A percentile compares a stretch with the other conserved stretches of the same genome.
These are phyloP conservation scores for Drosophila borealis DNA, from an alignment of 2,888 invertebrate species.

Conservation along the genomic window DNA sequence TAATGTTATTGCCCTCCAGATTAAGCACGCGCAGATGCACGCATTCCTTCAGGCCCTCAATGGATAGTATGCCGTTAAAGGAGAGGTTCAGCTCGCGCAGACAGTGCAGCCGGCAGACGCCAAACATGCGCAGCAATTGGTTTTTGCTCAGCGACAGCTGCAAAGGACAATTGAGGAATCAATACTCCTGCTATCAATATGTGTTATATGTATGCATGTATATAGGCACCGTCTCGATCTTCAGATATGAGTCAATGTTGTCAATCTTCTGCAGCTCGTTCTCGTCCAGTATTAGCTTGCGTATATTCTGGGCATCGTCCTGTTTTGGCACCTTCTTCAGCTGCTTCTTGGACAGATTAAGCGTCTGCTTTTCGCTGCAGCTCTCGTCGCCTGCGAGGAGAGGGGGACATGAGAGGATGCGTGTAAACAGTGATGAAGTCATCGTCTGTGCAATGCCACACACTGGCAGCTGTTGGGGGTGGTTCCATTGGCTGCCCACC, in stretches of 20 bases:
- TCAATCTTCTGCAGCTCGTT: constrained; percentile 95
- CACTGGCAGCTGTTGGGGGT: constrained; percentile 36
- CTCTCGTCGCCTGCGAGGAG: constrained; percentile 81
- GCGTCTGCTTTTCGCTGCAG: constrained; percentile 83
- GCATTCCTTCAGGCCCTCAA: constrained; percentile 95
- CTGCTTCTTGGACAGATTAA: constrained; percentile 92
- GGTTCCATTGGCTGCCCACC: constrained; percentile 29
- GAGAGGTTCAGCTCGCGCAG: constrained; percentile 93
- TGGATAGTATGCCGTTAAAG: constrained; percentile 94
- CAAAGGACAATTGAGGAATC: constrained; percentile 39
- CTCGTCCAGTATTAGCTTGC: constrained; percentile 91
- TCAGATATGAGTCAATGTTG: constrained; percentile 92
- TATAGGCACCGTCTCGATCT: constrained; percentile 89
- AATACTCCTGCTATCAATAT: not conserved
- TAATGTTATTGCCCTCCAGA: constrained; percentile 95
- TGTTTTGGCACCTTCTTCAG: constrained; percentile 92
- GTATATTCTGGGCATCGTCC: constrained; percentile 89
- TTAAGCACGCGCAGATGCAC: constrained; percentile 92
- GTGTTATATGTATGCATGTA: constrained; percentile 82
- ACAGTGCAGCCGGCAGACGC: constrained; percentile 92
- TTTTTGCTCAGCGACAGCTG: constrained; percentile 95
- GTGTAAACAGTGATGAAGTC: constrained; percentile 68
- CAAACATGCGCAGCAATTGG: constrained; percentile 94
- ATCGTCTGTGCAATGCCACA: constrained; percentile 49
- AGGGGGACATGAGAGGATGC: not conserved